A percentile compares a stretch with the other conserved stretches of the same genome.
Evolutionary conservation across 2,888 invertebrate genomes (phyloP).

Genomic region (Chromoteleia sp.): DNA sequence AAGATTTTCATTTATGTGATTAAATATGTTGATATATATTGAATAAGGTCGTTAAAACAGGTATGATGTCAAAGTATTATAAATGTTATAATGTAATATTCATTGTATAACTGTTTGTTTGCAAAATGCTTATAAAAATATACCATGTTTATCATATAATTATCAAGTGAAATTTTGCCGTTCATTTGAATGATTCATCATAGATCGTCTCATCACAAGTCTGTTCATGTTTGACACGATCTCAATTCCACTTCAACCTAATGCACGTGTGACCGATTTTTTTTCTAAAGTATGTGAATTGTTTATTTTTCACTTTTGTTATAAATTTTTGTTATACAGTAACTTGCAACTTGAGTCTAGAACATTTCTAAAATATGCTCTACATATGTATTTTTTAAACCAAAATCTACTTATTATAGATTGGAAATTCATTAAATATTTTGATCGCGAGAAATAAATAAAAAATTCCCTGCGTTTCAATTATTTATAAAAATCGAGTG

Average conservation of each 20-base stretch:
- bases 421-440: too few relatives aligned
- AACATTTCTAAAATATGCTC: too few relatives aligned
- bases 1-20: too few relatives aligned
- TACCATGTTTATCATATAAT: constrained; percentile 37
- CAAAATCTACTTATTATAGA: too few relatives aligned
- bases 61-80: not conserved
- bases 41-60: not conserved
- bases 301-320: too few relatives aligned
- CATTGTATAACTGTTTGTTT: not conserved
- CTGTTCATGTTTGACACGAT: constrained; percentile 67
- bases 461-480: too few relatives aligned
- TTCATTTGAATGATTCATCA: constrained; percentile 53
- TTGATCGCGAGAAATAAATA: too few relatives aligned
- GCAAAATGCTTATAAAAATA: constrained; percentile 9
- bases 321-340: too few relatives aligned
- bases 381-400: too few relatives aligned
- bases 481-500: constrained; percentile 1
- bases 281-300: not conserved
- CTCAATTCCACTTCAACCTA: constrained; percentile 67
- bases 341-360: too few relatives aligned
- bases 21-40: not conserved
- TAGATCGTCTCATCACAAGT: constrained; percentile 59
- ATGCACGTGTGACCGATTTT: constrained; percentile 69
- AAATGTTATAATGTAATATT: not conserved
- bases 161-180: constrained; percentile 51